Conservation (phyloP, 2,888 invertebrate species). For the Drosophila anomelani region DNA sequence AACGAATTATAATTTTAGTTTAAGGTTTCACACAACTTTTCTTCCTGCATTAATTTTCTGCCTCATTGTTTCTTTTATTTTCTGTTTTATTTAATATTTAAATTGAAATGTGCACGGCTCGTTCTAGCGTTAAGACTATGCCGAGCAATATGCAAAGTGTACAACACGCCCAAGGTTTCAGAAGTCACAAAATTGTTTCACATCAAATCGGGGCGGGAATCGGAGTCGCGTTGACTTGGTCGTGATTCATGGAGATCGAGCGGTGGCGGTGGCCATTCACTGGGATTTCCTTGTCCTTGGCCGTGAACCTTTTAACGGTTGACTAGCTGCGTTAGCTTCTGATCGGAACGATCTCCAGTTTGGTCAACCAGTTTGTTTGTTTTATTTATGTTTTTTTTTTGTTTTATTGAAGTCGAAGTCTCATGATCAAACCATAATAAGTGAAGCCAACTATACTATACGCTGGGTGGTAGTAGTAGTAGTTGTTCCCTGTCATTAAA, state of each 20-base stretch:
- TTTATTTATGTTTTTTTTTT: slow-evolving; percentile 40
- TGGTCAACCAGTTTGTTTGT: slow-evolving; percentile 71
- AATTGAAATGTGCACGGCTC: slow-evolving; percentile 67
- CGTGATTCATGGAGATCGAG: slow-evolving; percentile 63
- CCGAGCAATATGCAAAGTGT: slow-evolving; percentile 55
- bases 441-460: slow-evolving; percentile 44
- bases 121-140: slow-evolving; percentile 52
- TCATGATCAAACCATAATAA: slow-evolving; percentile 75
- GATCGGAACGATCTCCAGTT: slow-evolving; percentile 33
- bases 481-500: slow-evolving; percentile 24
- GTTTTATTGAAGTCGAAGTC: slow-evolving; percentile 56
- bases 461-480: slow-evolving; percentile 1
- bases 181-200: slow-evolving; percentile 76
- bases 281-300: slow-evolving; percentile 81
- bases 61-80: slow-evolving; percentile 43
- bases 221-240: slow-evolving; percentile 42
- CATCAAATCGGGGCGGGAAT: slow-evolving; percentile 21
- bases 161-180: slow-evolving; percentile 70
- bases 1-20: slow-evolving; percentile 17
- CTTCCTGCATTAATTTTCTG: slow-evolving; percentile 62
- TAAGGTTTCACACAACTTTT: slow-evolving; percentile 52
- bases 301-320: slow-evolving; percentile 78
- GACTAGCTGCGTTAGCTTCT: slow-evolving; percentile 61
- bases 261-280: slow-evolving; percentile 63
- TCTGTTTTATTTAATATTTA: slow-evolving; percentile 63